Evolutionary conservation across 2,888 invertebrate species (phyloP), one percentile per base, ranked within the genome.

Genomic region (Yponomeuta cagnagella): DNA sequence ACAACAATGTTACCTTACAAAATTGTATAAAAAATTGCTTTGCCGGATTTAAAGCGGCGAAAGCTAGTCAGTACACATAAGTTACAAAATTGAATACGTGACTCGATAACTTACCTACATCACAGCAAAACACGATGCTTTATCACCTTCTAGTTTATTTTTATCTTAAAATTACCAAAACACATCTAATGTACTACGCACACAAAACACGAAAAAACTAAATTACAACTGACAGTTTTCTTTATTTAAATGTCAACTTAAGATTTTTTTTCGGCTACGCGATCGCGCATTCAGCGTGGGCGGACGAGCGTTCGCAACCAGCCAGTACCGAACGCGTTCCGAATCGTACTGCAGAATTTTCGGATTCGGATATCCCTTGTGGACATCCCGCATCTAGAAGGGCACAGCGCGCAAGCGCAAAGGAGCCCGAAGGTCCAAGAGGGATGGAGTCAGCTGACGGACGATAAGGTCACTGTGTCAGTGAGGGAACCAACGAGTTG

Each of bases 381-480:
- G 52, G 77, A 77, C 80, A 84, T 85, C 86, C 87, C 85, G 87
- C 89, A 87, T 83, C 81, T 15, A 80, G 73, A 48, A 15, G 71
- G 64, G 33, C 10, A 63, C 66, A 68, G n/a, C 73, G 77, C 90
- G 90, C 90, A 82, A 79, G 89, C 89, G 88, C 75, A 74, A 58
- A 58, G 52, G 15, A 58, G 52, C 72, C 72, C 43, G 23, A 63
- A 72, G 73, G 74, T 76, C 79, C 75, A 74, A 81, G 80, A 79
- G 79, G 80, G 83, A 82, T 80, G 76, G 74, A 75, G 82, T 88
- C 89, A 89, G 89, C 90, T 90, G 90, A 86, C 82, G 81, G 90
- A 86, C 82, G 81, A 82, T 77, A 86, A 86, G 90, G 90, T 90
- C 87, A 90, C 81, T 87, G 84, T 90, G 90, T 89, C 88, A 88